phyloP scores from a whole-genome alignment of 2,113 vertebrate genomes.

The Megatriorchis doriae region DNA sequence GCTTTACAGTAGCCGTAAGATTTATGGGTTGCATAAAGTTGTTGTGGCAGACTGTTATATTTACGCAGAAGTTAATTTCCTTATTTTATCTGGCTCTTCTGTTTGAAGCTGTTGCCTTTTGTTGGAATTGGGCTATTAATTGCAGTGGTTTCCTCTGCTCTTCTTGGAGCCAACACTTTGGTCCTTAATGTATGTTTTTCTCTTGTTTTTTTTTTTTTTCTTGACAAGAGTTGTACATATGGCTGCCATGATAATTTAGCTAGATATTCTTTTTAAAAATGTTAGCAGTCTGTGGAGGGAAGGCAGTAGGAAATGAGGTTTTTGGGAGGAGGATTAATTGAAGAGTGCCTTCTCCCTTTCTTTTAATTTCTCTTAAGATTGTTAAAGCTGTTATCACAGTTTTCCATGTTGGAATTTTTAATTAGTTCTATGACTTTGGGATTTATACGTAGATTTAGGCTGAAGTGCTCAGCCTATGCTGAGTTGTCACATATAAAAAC shows the following conservation, averaged over 20 bases:
- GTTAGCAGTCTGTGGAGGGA: not conserved
- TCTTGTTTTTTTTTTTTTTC: not conserved
- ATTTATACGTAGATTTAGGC: slow-evolving; percentile 8
- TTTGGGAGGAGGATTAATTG: slow-evolving; percentile 13
- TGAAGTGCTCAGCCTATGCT: not conserved
- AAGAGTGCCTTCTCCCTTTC: slow-evolving; percentile 19
- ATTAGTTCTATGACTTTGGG: slow-evolving; percentile 41
- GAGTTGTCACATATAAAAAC: not conserved
- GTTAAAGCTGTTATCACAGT: slow-evolving; percentile 24
- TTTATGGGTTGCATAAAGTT: not conserved
- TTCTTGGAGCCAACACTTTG: not conserved
- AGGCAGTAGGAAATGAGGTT: not conserved
- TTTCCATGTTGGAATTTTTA: slow-evolving; percentile 50
- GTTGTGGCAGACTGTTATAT: not conserved
- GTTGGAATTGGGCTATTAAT: not conserved
- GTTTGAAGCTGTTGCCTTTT: not conserved
- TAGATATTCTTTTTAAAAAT: not conserved
- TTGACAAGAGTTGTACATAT: not conserved
- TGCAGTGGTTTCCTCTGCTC: not conserved
- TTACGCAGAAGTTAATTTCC: not conserved
- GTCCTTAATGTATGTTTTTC: not conserved
- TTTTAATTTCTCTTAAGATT: slow-evolving; percentile 25
- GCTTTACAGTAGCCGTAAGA: not conserved
- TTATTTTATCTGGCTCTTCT: not conserved
- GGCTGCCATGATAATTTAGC: not conserved